These are phyloP conservation scores for Hydrocynus forskahlii DNA, from an alignment of 2,797 vertebrate genomes.

Conservation along the genomic window DNA sequence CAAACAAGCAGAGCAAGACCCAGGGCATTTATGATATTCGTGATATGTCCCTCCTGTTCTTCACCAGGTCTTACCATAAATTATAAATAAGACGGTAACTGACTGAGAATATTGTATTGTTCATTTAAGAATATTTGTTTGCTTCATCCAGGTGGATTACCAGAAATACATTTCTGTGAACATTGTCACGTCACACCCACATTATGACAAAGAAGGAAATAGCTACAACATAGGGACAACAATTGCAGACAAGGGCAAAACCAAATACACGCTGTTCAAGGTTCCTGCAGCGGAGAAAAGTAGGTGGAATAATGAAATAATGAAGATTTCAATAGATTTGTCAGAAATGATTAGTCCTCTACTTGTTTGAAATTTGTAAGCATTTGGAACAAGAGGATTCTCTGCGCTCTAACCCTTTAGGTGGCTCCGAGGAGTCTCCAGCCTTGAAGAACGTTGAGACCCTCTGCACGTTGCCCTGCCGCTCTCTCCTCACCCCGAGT, in stretches of 20 bases:
- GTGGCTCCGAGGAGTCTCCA: slow-evolving; percentile 56
- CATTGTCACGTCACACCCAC: slow-evolving; percentile 87
- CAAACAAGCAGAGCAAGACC: too few relatives aligned
- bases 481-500: slow-evolving; percentile 86
- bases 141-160: slow-evolving; percentile 87
- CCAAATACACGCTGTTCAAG: slow-evolving; percentile 91
- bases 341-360: not conserved
- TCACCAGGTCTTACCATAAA: too few relatives aligned
- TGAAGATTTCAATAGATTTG: not conserved
- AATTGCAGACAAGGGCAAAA: slow-evolving; percentile 91
- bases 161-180: slow-evolving; percentile 86
- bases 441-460: slow-evolving; percentile 82
- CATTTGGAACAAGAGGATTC: not conserved
- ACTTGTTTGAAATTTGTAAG: not conserved
- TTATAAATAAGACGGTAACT: too few relatives aligned
- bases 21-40: too few relatives aligned
- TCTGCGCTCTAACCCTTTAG: slow-evolving; percentile 22
- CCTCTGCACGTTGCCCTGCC: slow-evolving; percentile 83
- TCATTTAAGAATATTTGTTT: not conserved
- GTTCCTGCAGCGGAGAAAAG: slow-evolving; percentile 80
- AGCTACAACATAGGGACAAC: slow-evolving; percentile 91
- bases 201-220: slow-evolving; percentile 91
- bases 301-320: slow-evolving; percentile 58
- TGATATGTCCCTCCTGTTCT: too few relatives aligned
- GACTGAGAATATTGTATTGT: not conserved